Evolutionary conservation across 2,113 vertebrate species (phyloP), one percentile per base, ranked within the genome.

Genomic region (Epinephelus moara): DNA sequence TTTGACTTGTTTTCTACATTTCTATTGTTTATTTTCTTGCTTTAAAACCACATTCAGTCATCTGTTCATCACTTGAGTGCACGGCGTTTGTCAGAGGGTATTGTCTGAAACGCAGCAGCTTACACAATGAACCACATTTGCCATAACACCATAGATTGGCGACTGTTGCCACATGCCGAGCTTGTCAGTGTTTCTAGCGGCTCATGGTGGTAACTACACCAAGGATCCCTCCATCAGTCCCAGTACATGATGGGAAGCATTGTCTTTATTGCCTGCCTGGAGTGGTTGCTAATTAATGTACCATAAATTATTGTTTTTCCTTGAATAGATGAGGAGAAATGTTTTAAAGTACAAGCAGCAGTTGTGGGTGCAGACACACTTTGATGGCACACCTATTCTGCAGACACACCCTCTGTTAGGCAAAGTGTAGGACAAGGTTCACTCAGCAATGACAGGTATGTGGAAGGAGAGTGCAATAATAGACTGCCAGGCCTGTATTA

Each of bases 101-200:
- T 70, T 79, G n/a, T 79, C 85, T 27, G 33, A 73, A 53, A 15
- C 71, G 30, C 25, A 30, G 1, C 13, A 33, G 18, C 49, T 59
- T 19, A 53, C 71, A 90, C 87, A 89, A 85, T 85, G 72, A 85
- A 57, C 59, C 76, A 67, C 66, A 86, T 80, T 85, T 88, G 56
- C 80, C 83, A 55, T 19, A 86, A 87, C 84, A 85, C 70, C 75
- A 52, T n/a, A 86, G 78, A 83, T 50, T 37, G 84, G 81, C n/a
- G 56, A 66, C 75, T 87, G 81, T 82, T 87, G 85, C 90, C 88
- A 87, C 89, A 92, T 76, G 87, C 80, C 14, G 83, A 66, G 86
- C 80, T 69, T 86, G 81, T 87, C 88, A 80, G 1, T 78, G 77
- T 60, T 66, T 55, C 81, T 87, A 85, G 88, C 70, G 90, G 85